Evolutionary conservation across 2,888 invertebrate genomes (phyloP).

Genomic region (Trachelus iudaicus): DNA sequence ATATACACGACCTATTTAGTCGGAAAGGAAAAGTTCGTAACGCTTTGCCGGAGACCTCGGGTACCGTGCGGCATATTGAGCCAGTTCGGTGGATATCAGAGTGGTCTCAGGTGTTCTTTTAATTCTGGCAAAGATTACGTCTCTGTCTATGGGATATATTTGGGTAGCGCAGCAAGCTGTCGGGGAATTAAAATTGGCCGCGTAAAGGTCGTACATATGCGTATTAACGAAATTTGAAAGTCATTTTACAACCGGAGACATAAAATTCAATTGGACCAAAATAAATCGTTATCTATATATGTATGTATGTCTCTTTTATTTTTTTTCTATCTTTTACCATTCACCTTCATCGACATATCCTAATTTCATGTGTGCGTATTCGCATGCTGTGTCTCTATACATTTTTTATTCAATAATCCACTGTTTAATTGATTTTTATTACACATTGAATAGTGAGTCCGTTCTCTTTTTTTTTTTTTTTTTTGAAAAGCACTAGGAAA

Average conservation of each 20-base stretch:
- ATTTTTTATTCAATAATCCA: background rate
- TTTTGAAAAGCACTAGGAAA: background rate
- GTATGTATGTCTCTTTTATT: background rate
- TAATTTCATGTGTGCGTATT: background rate
- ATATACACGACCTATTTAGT: constrained; percentile 65
- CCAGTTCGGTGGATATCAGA: background rate
- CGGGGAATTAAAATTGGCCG: background rate
- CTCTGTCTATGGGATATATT: background rate
- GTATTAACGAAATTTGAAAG: background rate
- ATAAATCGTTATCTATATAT: background rate
- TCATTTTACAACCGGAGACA: background rate
- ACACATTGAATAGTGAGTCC: background rate
- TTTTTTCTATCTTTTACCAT: background rate
- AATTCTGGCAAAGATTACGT: background rate
- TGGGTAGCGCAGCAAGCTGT: background rate
- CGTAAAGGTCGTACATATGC: background rate
- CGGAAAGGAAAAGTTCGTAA: constrained; percentile 9
- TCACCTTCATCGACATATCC: background rate
- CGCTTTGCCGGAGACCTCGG: background rate
- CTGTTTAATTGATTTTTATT: background rate
- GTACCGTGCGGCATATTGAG: background rate
- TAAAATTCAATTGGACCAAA: background rate
- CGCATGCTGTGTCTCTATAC: background rate
- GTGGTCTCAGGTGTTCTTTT: background rate
- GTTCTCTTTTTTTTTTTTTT: background rate